Conservation (phyloP, 2,113 vertebrate species). For the Boulengeromyrus knoepffleri region DNA sequence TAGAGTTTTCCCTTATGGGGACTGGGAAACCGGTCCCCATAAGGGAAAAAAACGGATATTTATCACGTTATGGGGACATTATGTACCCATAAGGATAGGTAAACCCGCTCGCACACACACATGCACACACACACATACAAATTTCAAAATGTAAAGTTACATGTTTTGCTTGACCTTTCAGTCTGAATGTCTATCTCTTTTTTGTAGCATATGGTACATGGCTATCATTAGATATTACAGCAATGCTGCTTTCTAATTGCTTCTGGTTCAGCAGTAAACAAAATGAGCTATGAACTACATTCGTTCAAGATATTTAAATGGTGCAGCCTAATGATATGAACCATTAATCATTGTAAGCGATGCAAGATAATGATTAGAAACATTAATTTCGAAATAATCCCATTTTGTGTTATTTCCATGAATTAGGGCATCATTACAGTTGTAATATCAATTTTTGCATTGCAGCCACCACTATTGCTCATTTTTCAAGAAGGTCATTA, state of each 20-base stretch:
- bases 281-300: conserved; percentile 21
- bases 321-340: conserved; percentile 52
- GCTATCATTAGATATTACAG: conserved; percentile 52
- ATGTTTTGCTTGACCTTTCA: neutral
- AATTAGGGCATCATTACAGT: neutral
- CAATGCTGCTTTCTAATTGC: conserved; percentile 41
- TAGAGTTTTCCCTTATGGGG: no score
- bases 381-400: conserved; percentile 49
- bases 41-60: no score
- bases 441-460: conserved; percentile 31
- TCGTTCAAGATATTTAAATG: conserved; percentile 60
- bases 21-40: no score
- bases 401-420: conserved; percentile 25
- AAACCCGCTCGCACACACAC: no score
- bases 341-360: conserved; percentile 5
- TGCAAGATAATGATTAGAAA: conserved; percentile 8
- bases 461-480: conserved; percentile 45
- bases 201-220: conserved; percentile 56
- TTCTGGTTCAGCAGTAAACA: conserved; percentile 17
- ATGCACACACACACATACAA: neutral
- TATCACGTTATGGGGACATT: no score
- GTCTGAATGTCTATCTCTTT: conserved; percentile 48
- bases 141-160: neutral
- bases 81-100: no score
- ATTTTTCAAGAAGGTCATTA: conserved; percentile 56